Conservation (phyloP, 2,797 vertebrate species). For the Cichlasoma orientale region DNA sequence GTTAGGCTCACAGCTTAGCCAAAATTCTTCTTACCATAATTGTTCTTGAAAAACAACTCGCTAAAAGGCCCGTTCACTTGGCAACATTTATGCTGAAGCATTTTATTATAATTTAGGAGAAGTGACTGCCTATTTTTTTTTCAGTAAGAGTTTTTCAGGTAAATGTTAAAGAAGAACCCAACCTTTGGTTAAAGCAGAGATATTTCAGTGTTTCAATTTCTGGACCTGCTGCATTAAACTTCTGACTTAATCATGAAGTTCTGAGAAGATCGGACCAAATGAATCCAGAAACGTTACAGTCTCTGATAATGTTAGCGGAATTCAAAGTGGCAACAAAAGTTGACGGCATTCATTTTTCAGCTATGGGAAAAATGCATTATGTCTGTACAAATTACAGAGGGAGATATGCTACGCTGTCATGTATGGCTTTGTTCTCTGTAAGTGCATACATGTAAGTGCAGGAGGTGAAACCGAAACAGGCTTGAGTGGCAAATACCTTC, state of each 20-base stretch:
- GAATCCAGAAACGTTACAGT: background rate
- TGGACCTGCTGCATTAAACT: background rate
- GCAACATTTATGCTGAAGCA: constrained; percentile 6
- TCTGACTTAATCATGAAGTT: background rate
- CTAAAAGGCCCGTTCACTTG: constrained; percentile 20
- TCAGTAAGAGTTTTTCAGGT: constrained; percentile 1
- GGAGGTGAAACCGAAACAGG: constrained; percentile 13
- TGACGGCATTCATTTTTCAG: constrained; percentile 13
- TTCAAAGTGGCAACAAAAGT: background rate
- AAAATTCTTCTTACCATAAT: constrained; percentile 34
- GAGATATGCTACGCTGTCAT: background rate
- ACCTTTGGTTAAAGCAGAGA: background rate
- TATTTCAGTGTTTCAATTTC: background rate
- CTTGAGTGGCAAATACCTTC: constrained; percentile 33
- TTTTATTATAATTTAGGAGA: constrained; percentile 30
- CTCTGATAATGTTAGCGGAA: background rate
- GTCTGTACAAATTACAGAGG: constrained; percentile 31
- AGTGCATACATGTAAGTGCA: background rate
- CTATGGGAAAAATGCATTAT: constrained; percentile 30
- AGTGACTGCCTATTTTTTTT: background rate
- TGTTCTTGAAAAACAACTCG: constrained; percentile 40
- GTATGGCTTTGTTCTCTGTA: background rate
- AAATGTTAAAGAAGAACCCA: background rate
- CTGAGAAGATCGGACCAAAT: background rate
- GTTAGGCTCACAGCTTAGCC: constrained; percentile 15